Base-by-base conservation (phyloP, 2,113 vertebrate species). In the Hyperopisus bebe region DNA sequence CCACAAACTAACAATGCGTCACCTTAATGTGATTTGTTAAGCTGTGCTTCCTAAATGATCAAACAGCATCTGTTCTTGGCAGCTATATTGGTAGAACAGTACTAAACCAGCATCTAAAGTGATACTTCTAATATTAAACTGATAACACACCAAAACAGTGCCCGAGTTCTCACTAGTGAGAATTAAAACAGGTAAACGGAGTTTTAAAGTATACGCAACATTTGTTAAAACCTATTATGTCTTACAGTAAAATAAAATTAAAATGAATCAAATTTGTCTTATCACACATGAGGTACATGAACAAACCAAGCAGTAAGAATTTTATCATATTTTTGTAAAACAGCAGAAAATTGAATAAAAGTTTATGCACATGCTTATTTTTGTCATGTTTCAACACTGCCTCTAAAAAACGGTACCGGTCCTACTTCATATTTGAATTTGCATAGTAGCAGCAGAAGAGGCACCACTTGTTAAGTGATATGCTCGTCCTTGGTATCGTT, bases 291-390 rank as follows among this genome's bases (percentile, higher is more conserved):
- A 80, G 74, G 62, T 70, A 80, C 17, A 80, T 39, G 74, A 80
- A 70, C n/a, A 70, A 70, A 80, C 74, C 74, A 39, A 39, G 35
- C 74, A 80, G 62, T 70, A 42, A 19, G 35, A 80, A 80, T 39
- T 80, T 80, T 35, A 80, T 80, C 74, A 42, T 80, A 80, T 80
- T 80, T 80, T 80, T 80, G 74, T 80, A 80, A 80, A 80, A 55
- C 74, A 42, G 17, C 35, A 80, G 74, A 80, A 80, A 8, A 17
- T 80, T 80, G 74, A 80, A 80, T 80, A 80, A 80, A 80, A 80
- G 13, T 80, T 80, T 80, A 42, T 80, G 31, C 31, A 80, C 5
- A 42, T 42, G 35, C 6, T 80, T 80, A 80, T 17, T 42, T 42
- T 42, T 80, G 74, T 42, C 35, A 80, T 80, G 74, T 42, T 42